Conservation (phyloP, 2,888 invertebrate species). For the Strigamia crassipes region DNA sequence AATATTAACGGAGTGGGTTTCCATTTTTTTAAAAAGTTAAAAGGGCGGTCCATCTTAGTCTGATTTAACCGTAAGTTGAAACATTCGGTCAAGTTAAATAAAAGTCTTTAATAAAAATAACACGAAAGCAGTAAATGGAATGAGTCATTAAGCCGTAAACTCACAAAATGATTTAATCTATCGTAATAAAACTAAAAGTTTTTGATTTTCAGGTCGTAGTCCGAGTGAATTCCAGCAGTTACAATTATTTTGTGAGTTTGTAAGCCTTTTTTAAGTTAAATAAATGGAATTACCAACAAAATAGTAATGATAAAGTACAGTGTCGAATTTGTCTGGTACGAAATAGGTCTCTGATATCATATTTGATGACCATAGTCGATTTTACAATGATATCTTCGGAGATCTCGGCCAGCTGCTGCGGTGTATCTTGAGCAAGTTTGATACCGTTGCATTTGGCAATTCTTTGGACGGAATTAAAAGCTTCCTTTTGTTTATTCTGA, state of each 20-base stretch:
- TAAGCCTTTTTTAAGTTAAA: not conserved
- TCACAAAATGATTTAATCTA: too few relatives aligned
- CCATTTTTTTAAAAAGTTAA: too few relatives aligned
- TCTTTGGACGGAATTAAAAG: slow-evolving; percentile 26
- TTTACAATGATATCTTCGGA: slow-evolving; percentile 46
- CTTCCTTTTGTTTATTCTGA: slow-evolving; percentile 46
- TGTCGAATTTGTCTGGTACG: slow-evolving; percentile 41
- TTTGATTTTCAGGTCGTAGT: too few relatives aligned
- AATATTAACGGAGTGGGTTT: too few relatives aligned
- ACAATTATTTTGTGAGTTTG: too few relatives aligned
- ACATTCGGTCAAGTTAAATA: too few relatives aligned
- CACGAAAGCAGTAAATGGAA: too few relatives aligned
- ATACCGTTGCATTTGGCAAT: slow-evolving; percentile 46
- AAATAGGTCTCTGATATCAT: slow-evolving; percentile 47
- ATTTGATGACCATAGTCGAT: not conserved
- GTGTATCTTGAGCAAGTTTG: not conserved
- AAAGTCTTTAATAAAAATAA: not conserved
- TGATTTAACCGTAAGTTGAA: too few relatives aligned
- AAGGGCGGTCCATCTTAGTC: too few relatives aligned
- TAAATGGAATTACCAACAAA: slow-evolving; percentile 44
- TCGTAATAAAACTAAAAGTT: too few relatives aligned
- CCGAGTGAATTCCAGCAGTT: too few relatives aligned
- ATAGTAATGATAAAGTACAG: slow-evolving; percentile 43
- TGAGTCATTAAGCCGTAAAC: too few relatives aligned
- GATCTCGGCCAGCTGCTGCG: slow-evolving; percentile 33